phyloP scores from a whole-genome alignment of 2,888 invertebrate species.

The Sicus ferrugineus region DNA sequence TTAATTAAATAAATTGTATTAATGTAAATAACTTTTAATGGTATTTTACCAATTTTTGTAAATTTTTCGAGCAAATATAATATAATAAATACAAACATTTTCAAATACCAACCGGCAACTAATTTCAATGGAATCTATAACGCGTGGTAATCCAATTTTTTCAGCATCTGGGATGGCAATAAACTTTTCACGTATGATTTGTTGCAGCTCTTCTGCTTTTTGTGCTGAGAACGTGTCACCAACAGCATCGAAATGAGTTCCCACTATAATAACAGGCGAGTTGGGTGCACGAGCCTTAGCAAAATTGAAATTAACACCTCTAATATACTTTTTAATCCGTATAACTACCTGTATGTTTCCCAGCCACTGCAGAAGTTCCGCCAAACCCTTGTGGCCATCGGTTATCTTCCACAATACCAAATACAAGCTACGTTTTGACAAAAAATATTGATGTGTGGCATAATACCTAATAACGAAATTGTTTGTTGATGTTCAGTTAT shows the following conservation, averaged over 20 bases:
- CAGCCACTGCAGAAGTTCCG: conserved; percentile 93
- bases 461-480: conserved; percentile 74
- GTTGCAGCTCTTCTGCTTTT: conserved; percentile 80
- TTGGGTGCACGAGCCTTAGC: conserved; percentile 86
- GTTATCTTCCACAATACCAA: conserved; percentile 94
- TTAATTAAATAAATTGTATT: too few relatives aligned
- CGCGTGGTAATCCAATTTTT: conserved; percentile 92
- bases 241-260: conserved; percentile 93
- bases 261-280: conserved; percentile 94
- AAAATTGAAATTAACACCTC: neutral
- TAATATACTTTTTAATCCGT: neutral
- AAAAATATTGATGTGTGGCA: conserved; percentile 97
- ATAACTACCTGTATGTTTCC: conserved; percentile 79
- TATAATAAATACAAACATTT: neutral
- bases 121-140: conserved; percentile 92
- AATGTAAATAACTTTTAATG: too few relatives aligned
- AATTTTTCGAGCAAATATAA: too few relatives aligned
- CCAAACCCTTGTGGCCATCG: conserved; percentile 89
- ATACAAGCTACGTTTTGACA: conserved; percentile 93
- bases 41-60: too few relatives aligned
- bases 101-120: conserved; percentile 66
- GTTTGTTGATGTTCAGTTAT: neutral
- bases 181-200: conserved; percentile 84
- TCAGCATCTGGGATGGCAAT: conserved; percentile 95
- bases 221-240: conserved; percentile 62